Conservation (phyloP, 2,113 vertebrate species). For the Irena cyanogastra region DNA sequence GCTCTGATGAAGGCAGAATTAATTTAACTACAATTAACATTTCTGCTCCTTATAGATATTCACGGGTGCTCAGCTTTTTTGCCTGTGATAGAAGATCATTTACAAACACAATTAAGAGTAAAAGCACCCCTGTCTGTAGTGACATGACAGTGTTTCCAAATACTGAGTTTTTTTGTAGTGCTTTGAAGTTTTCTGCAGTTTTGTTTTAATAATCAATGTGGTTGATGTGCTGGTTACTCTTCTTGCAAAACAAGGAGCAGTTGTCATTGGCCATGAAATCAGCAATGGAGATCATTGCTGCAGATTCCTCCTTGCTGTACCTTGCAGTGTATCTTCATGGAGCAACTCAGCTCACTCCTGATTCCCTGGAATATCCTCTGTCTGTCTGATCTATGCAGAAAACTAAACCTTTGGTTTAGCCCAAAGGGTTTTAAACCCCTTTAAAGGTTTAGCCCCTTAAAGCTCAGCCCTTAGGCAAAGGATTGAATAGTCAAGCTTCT, state of each 20-base stretch:
- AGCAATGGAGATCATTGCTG: background rate
- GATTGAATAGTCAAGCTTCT: background rate
- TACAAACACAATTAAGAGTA: background rate
- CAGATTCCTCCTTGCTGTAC: background rate
- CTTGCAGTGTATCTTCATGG: background rate
- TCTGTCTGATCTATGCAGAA: background rate
- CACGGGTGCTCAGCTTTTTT: background rate
- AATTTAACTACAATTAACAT: constrained; percentile 14
- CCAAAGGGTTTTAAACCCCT: too few species aligned
- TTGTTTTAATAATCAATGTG: background rate
- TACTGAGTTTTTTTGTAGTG: background rate
- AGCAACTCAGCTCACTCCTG: background rate
- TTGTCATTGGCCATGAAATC: background rate
- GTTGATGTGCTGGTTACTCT: background rate
- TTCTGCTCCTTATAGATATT: constrained; percentile 26
- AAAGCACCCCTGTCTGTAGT: background rate
- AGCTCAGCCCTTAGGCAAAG: background rate
- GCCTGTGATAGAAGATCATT: background rate
- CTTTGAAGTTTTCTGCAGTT: background rate
- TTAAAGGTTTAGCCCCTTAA: background rate
- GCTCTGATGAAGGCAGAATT: constrained; percentile 47
- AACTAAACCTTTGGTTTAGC: background rate
- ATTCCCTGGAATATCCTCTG: background rate
- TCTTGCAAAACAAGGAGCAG: background rate
- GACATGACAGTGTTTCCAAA: background rate